Evolutionary conservation across 2,113 vertebrate genomes (phyloP).

Genomic region (Platycercus adscitus): DNA sequence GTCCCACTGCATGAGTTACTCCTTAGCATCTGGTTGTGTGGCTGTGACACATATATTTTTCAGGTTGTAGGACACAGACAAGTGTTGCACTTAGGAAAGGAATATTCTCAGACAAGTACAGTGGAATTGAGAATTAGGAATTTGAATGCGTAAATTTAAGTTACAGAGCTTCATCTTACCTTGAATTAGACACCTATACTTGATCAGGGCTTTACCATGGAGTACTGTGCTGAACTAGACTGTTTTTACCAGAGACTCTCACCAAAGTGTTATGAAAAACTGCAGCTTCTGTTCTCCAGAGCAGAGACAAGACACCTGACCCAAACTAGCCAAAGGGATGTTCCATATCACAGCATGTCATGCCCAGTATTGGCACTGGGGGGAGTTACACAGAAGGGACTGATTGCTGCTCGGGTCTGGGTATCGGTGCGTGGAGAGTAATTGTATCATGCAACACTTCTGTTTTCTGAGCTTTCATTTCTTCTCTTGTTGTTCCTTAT

Average conservation of each 20-base stretch:
- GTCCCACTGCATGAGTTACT: neutral
- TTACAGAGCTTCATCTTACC: neutral
- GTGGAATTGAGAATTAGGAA: neutral
- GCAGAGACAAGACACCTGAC: no score
- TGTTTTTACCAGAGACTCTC: neutral
- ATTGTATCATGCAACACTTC: neutral
- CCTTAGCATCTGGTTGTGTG: accelerated
- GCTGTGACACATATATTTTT: neutral
- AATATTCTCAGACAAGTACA: neutral
- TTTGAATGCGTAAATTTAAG: neutral
- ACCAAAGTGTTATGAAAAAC: neutral
- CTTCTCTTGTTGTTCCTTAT: neutral
- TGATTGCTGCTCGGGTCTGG: neutral
- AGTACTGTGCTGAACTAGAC: neutral
- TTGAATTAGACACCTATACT: neutral
- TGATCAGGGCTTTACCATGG: neutral
- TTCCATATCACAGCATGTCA: neutral
- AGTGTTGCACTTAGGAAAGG: accelerated
- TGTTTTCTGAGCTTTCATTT: neutral
- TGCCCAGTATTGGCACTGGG: neutral
- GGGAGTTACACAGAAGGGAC: neutral
- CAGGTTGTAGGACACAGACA: neutral
- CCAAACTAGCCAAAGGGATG: neutral
- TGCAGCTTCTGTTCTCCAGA: neutral
- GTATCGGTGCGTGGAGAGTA: neutral